Base-by-base conservation (phyloP, 2,113 vertebrate genomes). In the Pterocles gutturalis region DNA sequence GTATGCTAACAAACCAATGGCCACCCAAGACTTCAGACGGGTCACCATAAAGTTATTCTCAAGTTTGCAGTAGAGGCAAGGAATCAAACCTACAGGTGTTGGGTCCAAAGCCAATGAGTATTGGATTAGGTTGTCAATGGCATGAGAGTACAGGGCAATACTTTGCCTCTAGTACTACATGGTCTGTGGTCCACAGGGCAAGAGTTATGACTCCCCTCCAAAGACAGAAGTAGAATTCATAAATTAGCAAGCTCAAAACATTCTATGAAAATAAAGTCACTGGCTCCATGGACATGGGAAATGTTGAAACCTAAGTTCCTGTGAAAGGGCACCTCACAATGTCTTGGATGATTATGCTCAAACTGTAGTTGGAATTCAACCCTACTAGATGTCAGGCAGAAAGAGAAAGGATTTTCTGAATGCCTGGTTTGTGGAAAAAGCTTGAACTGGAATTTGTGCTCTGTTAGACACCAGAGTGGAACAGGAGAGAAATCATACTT, bases 131-230 rank as follows among this genome's bases (percentile, higher is more conserved):
- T 6, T 72, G 64, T 10, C 38, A 49, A 6, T 9, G 33, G 26
- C 41, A 13, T 7, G 21, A 90, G 28, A 61, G 17, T 38, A 48
- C 7, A 62, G 4, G 38, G 15, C 4, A 41, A 33, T 26, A 15
- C 14, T 81, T 70, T 87, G 18, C 1, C 10, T 57, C 29, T 24
- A 73, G 22, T 64, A 2, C 5, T 16, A 17, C 10, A 10, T 2
- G 7, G 5, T 49, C 48, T 51, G 16, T 43, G 70, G 46, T 54
- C 21, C 48, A 46, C 10, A 46, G 51, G 18, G 7, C 28, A 55
- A 45, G 16, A 43, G 6, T 38, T 18, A 12, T 8, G 10, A 14
- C 46, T 49, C 16, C 3, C 2, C 5, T 16, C 1, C 3, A 9
- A 49, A 73, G 16, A 43, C 6, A 58, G 49, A 75, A 17, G 3